These are phyloP conservation scores for chimpanzee (Pan troglodytes) DNA, from an alignment of 2,113 vertebrate genomes.

Conservation along the genomic window NHGRI_mPanTro3-v2.1_pri NC_072404.2:23992001-23992500, in stretches of 20 bases:
- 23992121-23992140: background rate
- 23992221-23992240: background rate
- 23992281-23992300: background rate
- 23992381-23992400: background rate
- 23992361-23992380: constrained; percentile 17
- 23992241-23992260: background rate
- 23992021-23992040: background rate
- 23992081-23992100: background rate
- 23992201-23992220: background rate
- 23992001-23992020: background rate
- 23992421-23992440: constrained; percentile 4
- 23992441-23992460: background rate
- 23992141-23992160: background rate
- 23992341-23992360: background rate
- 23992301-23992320: background rate
- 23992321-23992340: background rate
- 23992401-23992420: background rate
- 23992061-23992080: background rate
- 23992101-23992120: background rate
- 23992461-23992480: background rate
- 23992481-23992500: background rate
- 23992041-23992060: background rate
- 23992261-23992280: background rate
- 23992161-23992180: background rate
- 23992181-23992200: background rate